These are phyloP conservation scores for Mycetomoellerius zeteki DNA, from an alignment of 1,140 invertebrate species.

Conservation along the genomic window DNA sequence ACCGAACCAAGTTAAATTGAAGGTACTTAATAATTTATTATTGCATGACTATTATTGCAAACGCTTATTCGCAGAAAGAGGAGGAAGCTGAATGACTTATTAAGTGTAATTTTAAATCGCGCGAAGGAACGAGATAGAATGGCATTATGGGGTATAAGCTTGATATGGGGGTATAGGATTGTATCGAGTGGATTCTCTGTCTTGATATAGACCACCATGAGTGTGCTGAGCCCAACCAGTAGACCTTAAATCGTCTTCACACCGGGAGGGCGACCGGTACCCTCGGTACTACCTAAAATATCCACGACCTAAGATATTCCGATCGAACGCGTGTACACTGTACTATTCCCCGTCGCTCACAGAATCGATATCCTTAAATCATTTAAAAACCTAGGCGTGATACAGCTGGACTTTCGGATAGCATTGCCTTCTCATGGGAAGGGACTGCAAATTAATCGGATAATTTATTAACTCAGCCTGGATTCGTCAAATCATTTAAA, in stretches of 20 bases:
- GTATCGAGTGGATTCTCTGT: slow-evolving; percentile 77
- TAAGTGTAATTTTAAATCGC: slow-evolving; percentile 61
- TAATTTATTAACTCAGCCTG: not conserved
- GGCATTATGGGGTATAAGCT: slow-evolving; percentile 53
- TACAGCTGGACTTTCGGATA: slow-evolving; percentile 57
- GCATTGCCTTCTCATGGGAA: not conserved
- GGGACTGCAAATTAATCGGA: not conserved
- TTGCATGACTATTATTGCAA: not conserved
- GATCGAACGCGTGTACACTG: slow-evolving; percentile 74
- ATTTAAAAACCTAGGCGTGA: slow-evolving; percentile 40
- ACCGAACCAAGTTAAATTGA: slow-evolving; percentile 1
- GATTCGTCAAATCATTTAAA: not conserved
- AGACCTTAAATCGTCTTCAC: slow-evolving; percentile 83
- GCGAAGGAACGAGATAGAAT: slow-evolving; percentile 42
- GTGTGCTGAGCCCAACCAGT: slow-evolving; percentile 77
- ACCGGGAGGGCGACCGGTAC: slow-evolving; percentile 78
- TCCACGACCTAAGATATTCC: slow-evolving; percentile 75
- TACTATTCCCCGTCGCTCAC: slow-evolving; percentile 33
- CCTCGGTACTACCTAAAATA: slow-evolving; percentile 78
- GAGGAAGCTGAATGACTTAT: slow-evolving; percentile 9
- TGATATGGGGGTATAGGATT: slow-evolving; percentile 56
- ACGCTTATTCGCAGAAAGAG: not conserved
- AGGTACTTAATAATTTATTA: not conserved
- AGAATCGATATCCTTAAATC: slow-evolving; percentile 70
- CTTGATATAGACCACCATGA: slow-evolving; percentile 83